These are phyloP conservation scores for Cerastis leucographa DNA, from an alignment of 2,888 invertebrate species.

Conservation along the genomic window DNA sequence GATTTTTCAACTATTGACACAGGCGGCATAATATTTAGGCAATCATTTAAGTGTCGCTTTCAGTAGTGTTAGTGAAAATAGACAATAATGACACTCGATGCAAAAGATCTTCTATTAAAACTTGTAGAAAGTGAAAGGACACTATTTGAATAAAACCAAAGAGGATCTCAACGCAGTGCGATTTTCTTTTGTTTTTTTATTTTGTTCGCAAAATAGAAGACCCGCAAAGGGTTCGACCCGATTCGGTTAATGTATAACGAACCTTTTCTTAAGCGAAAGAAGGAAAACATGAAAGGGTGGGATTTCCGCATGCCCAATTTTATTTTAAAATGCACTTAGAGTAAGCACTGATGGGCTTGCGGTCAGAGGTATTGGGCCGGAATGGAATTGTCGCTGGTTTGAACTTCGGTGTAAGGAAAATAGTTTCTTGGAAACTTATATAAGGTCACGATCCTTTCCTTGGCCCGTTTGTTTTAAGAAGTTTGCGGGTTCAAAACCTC, in stretches of 20 bases:
- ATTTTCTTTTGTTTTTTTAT: conserved; percentile 60
- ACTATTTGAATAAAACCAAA: conserved; percentile 38
- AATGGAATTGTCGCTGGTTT: conserved; percentile 43
- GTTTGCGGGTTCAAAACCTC: conserved; percentile 3
- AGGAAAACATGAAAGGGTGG: conserved; percentile 59
- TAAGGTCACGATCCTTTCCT: conserved; percentile 7
- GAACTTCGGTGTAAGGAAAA: conserved; percentile 22
- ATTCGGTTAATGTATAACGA: conserved; percentile 63
- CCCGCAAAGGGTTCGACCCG: conserved; percentile 55
- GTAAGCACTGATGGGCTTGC: conserved; percentile 45
- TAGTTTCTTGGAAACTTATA: conserved; percentile 33
- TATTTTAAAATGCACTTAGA: conserved; percentile 62
- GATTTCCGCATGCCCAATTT: conserved; percentile 60
- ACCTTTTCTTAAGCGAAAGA: conserved; percentile 59
- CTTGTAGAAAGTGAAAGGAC: conserved; percentile 20
- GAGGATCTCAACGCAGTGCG: conserved; percentile 22
- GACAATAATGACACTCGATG: not conserved
- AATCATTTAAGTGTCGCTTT: too few relatives aligned
- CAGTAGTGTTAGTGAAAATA: not conserved
- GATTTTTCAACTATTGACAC: not conserved
- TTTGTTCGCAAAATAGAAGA: conserved; percentile 43
- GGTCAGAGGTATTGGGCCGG: conserved; percentile 42
- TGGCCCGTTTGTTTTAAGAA: conserved; percentile 5
- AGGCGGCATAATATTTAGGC: not conserved
- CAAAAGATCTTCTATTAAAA: not conserved